Percentiles rank a stretch among this genome's conserved stretches.
These are phyloP conservation scores for Austrolebias charrua DNA, from an alignment of 2,797 vertebrate genomes.

Conservation along the genomic window DNA sequence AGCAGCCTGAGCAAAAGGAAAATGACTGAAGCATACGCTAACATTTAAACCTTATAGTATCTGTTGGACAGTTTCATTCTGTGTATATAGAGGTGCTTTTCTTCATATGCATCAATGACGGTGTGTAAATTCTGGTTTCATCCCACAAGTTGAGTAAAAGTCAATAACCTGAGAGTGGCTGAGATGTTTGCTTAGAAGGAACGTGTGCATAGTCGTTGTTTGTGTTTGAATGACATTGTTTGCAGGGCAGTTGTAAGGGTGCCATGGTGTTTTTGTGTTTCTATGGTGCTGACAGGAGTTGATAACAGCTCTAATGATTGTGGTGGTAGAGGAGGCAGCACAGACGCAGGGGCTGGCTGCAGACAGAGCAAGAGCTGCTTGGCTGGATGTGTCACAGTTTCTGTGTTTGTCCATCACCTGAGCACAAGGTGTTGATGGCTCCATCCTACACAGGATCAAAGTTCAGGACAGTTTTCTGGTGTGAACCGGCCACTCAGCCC, in stretches of 20 bases:
- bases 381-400: slow-evolving; percentile 71
- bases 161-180: slow-evolving; percentile 77
- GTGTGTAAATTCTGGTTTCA: slow-evolving; percentile 72
- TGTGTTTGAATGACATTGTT: slow-evolving; percentile 61
- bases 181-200: slow-evolving; percentile 79
- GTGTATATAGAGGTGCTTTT: slow-evolving; percentile 18
- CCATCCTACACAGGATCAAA: slow-evolving; percentile 70
- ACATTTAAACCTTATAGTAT: slow-evolving; percentile 36
- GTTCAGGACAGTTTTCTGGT: slow-evolving; percentile 73
- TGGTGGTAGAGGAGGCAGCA: slow-evolving; percentile 42
- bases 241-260: slow-evolving; percentile 44
- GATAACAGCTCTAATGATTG: slow-evolving; percentile 69
- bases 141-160: slow-evolving; percentile 76
- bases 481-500: slow-evolving; percentile 73
- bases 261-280: slow-evolving; percentile 63
- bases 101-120: slow-evolving; percentile 33
- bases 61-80: slow-evolving; percentile 31
- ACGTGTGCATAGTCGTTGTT: slow-evolving; percentile 36
- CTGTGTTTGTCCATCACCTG: slow-evolving; percentile 74
- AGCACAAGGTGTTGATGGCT: slow-evolving; percentile 75
- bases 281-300: slow-evolving; percentile 74
- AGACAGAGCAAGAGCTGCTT: slow-evolving; percentile 49
- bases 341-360: slow-evolving; percentile 43
- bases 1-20: slow-evolving; percentile 46
- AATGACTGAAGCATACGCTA: slow-evolving; percentile 54